These are phyloP conservation scores for Steatornis caripensis DNA, from an alignment of 2,113 vertebrate genomes.

Conservation along the genomic window DNA sequence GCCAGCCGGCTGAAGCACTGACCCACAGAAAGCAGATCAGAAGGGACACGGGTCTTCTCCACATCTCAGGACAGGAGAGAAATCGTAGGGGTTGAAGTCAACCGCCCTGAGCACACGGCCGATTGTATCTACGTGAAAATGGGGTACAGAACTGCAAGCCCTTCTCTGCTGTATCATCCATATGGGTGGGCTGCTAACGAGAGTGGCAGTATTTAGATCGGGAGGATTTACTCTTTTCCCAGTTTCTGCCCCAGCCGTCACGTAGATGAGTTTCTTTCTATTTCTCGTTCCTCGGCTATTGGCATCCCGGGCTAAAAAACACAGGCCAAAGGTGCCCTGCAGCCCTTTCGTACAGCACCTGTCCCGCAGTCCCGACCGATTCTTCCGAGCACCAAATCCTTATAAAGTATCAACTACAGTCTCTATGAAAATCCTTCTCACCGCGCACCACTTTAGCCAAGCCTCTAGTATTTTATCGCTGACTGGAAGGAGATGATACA, in stretches of 20 bases:
- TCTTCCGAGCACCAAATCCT: background rate
- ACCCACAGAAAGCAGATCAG: background rate
- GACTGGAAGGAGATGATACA: background rate
- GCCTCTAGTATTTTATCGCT: background rate
- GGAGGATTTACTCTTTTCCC: background rate
- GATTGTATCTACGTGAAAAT: background rate
- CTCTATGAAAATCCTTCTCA: background rate
- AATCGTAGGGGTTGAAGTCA: background rate
- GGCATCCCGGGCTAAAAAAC: background rate
- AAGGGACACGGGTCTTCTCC: background rate
- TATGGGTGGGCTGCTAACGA: background rate
- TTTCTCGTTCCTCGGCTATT: constrained; percentile 8
- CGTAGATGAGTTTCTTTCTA: background rate
- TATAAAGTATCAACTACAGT: background rate
- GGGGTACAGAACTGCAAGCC: background rate
- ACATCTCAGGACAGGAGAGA: background rate
- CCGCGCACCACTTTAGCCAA: background rate
- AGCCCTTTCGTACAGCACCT: background rate
- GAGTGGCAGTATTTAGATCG: background rate
- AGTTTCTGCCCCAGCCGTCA: background rate
- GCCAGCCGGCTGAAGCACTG: too few relatives aligned
- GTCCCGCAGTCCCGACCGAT: rapidly evolving
- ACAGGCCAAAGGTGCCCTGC: background rate
- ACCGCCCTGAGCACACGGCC: background rate
- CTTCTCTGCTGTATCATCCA: background rate